Conservation (phyloP, 2,888 invertebrate genomes). For the Ophioninae sp. region DNA sequence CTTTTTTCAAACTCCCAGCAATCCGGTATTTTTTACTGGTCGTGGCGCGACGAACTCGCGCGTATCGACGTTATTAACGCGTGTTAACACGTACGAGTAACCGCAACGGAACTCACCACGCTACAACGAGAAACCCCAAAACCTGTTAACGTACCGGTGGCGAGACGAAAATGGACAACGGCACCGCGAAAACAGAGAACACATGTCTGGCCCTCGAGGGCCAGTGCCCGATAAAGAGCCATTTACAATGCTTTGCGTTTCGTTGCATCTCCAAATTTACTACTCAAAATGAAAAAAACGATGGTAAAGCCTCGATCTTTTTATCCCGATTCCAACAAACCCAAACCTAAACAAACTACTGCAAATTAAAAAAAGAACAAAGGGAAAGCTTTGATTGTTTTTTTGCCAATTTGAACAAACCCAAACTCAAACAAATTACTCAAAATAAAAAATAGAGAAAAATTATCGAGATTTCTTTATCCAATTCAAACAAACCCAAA, state of each 20-base stretch:
- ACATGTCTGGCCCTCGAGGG: conserved; percentile 1
- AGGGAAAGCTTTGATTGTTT: too few species aligned
- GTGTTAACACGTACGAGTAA: conserved; percentile 3
- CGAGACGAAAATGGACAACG: neutral
- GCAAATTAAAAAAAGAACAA: too few species aligned
- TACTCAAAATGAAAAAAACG: neutral
- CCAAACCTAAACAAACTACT: too few species aligned
- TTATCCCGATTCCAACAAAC: neutral
- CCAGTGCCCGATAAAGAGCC: conserved; percentile 9
- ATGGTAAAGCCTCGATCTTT: neutral
- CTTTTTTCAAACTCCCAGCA: conserved; percentile 3
- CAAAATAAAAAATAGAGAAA: too few species aligned
- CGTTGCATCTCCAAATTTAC: neutral
- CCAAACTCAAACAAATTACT: too few species aligned
- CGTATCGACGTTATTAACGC: conserved; percentile 5
- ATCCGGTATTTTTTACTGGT: conserved; percentile 14
- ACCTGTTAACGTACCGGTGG: neutral
- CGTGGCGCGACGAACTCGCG: conserved; percentile 23
- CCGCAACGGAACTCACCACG: conserved; percentile 18
- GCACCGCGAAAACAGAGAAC: conserved; percentile 15
- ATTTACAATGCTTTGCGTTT: neutral
- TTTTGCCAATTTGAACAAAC: too few species aligned
- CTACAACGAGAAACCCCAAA: conserved; percentile 11
- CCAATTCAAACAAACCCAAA: too few species aligned
- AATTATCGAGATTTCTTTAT: too few species aligned